Evolutionary conservation across 2,113 vertebrate genomes (phyloP).

Genomic region (Semicossyphus pulcher): DNA sequence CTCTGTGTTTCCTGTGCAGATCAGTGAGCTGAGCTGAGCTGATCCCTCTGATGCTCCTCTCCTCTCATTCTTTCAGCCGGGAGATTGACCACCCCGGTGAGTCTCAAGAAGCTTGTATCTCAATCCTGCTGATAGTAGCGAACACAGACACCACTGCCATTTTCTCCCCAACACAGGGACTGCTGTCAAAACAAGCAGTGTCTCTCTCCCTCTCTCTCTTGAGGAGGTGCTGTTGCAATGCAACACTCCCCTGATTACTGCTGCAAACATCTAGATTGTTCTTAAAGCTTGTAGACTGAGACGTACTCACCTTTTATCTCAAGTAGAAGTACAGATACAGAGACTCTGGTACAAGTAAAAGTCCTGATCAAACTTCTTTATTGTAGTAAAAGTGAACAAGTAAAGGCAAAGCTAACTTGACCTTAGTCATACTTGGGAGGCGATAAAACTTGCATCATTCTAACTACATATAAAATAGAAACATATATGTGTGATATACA

Average conservation of each 20-base stretch:
- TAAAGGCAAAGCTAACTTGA: no score
- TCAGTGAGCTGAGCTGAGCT: conserved; percentile 69
- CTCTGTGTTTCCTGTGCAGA: conserved; percentile 74
- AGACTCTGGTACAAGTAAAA: no score
- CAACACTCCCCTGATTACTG: conserved; percentile 3
- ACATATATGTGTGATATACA: no score
- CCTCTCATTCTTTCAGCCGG: conserved; percentile 53
- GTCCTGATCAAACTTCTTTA: no score
- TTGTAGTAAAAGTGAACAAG: no score
- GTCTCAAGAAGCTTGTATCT: conserved; percentile 50
- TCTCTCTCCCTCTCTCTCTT: no score
- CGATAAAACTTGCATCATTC: no score
- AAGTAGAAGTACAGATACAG: no score
- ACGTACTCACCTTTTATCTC: no score
- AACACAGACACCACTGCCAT: conserved; percentile 21
- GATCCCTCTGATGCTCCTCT: conserved; percentile 70
- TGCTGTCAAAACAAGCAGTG: conserved; percentile 53
- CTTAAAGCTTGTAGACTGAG: not conserved
- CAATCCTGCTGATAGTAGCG: conserved; percentile 51
- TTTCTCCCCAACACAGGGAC: conserved; percentile 19
- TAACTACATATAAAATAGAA: no score
- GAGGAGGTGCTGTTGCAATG: conserved; percentile 4
- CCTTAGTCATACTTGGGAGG: no score
- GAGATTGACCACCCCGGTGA: conserved; percentile 64
- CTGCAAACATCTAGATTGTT: not conserved